Evolutionary conservation across 2,888 invertebrate genomes (phyloP).

Genomic region (Philereme vetulata): DNA sequence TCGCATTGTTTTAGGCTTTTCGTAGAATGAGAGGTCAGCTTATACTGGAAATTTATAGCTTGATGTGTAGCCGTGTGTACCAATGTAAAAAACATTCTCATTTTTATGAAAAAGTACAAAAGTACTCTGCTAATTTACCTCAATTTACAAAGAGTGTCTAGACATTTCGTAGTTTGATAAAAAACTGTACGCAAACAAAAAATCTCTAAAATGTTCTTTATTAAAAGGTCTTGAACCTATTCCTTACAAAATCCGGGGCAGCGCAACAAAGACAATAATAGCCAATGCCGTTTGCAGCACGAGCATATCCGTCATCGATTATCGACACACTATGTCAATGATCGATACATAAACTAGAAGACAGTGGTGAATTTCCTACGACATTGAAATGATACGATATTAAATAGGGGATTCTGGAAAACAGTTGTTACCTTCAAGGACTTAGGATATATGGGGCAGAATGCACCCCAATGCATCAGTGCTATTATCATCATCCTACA

Average conservation of each 20-base stretch:
- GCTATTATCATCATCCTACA: no score
- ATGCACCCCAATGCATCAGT: no score
- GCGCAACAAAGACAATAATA: conserved; percentile 65
- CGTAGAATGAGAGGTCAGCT: no score
- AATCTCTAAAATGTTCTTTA: conserved; percentile 30
- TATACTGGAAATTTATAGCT: no score
- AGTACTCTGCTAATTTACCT: no score
- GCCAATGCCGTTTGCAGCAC: conserved; percentile 73
- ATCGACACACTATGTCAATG: conserved; percentile 60
- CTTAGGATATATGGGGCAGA: no score
- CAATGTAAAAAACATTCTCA: no score
- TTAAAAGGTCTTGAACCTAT: conserved; percentile 68
- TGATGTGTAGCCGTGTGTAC: no score
- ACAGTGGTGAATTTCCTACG: background rate
- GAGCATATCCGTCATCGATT: conserved; percentile 68
- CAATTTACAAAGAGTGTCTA: background rate
- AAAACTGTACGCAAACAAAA: conserved; percentile 4
- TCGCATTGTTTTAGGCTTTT: no score
- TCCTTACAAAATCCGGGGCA: conserved; percentile 70
- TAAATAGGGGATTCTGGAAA: no score
- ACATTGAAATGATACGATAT: background rate
- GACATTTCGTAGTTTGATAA: background rate
- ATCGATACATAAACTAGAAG: conserved; percentile 45
- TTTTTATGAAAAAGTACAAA: no score
- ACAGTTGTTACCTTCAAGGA: no score